Evolutionary conservation across 2,797 vertebrate species (phyloP).

Genomic region (Pipistrellus pygmaeus): DNA sequence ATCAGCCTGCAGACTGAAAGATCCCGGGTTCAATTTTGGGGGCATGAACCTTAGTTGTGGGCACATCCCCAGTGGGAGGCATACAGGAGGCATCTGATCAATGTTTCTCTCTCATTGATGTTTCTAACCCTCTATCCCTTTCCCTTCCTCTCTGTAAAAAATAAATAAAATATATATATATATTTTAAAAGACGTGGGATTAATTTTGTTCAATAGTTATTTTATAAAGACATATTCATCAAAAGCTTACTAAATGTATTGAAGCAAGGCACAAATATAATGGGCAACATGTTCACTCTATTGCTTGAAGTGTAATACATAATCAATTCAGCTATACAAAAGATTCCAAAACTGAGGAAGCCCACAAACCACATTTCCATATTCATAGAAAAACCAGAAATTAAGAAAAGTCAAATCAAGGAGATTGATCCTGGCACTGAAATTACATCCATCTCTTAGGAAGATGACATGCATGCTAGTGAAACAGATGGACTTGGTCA

Average conservation of each 20-base stretch:
- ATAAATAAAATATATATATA: no score
- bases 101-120: no score
- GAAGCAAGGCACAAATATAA: constrained; percentile 54
- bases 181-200: background rate
- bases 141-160: no score
- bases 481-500: constrained; percentile 77
- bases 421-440: constrained; percentile 64
- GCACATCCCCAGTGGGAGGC: no score
- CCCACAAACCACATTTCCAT: constrained; percentile 69
- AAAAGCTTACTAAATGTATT: constrained; percentile 54
- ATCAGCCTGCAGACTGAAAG: no score
- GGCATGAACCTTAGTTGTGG: no score
- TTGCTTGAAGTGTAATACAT: constrained; percentile 59
- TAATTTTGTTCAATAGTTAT: constrained; percentile 50
- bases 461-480: constrained; percentile 73
- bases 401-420: constrained; percentile 78
- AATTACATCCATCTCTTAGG: constrained; percentile 74
- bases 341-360: constrained; percentile 43
- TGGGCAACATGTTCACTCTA: background rate
- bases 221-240: constrained; percentile 39
- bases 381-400: constrained; percentile 71
- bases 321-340: constrained; percentile 59
- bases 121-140: no score
- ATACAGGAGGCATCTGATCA: no score
- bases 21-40: no score